Evolutionary conservation across 2,888 invertebrate genomes (phyloP).

Genomic region (Nomada ruficornis): DNA sequence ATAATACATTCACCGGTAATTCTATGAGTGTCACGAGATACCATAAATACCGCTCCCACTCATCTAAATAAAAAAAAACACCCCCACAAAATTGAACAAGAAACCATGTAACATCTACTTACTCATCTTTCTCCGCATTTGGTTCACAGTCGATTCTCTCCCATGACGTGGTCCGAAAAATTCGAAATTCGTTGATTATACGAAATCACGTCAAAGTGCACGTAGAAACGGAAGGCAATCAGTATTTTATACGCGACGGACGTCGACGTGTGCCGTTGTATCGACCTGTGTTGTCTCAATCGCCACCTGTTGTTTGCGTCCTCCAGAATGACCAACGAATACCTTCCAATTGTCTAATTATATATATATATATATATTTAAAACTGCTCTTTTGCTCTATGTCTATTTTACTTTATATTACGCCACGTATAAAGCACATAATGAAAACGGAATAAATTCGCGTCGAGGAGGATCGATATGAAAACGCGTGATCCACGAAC

Average conservation of each 20-base stretch:
- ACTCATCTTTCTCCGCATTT: conserved; percentile 58
- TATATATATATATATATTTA: not conserved
- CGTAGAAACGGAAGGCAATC: not conserved
- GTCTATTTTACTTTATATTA: too few relatives aligned
- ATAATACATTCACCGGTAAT: too few relatives aligned
- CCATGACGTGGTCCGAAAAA: conserved; percentile 52
- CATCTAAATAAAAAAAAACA: too few relatives aligned
- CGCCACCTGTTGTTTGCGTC: conserved; percentile 18
- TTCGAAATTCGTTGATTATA: not conserved
- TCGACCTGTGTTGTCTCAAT: not conserved
- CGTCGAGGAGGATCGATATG: not conserved
- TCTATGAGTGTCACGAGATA: too few relatives aligned
- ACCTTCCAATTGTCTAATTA: not conserved
- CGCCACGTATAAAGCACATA: too few relatives aligned
- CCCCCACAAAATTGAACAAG: not conserved
- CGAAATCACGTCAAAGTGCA: not conserved
- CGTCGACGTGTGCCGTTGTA: not conserved
- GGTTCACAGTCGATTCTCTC: conserved; percentile 31
- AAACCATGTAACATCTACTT: conserved; percentile 38
- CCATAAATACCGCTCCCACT: too few relatives aligned
- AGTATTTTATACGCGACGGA: not conserved
- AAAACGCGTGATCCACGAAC: conserved; percentile 27
- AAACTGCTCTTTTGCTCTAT: not conserved
- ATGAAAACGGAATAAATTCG: not conserved
- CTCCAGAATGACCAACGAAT: not conserved